These are phyloP conservation scores for Brenthis hecate DNA, from an alignment of 2,888 invertebrate genomes.

Conservation along the genomic window DNA sequence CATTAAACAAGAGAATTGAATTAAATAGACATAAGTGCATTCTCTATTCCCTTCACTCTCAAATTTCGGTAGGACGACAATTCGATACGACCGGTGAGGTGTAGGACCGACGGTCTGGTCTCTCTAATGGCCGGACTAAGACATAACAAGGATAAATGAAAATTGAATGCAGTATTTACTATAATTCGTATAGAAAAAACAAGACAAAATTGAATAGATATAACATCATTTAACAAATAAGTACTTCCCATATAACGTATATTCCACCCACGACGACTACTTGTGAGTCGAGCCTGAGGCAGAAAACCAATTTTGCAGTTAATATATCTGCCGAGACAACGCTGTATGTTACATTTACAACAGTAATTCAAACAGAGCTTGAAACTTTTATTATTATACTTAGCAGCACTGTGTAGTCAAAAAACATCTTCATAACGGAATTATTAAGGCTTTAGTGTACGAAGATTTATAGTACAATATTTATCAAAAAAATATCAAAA, in stretches of 20 bases:
- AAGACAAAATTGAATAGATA: background rate
- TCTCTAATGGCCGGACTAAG: too few relatives aligned
- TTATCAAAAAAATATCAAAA: too few relatives aligned
- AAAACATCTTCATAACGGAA: too few relatives aligned
- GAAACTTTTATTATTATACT: slow-evolving; percentile 37
- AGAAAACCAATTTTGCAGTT: slow-evolving; percentile 69
- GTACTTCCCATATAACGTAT: background rate
- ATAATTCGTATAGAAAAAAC: background rate
- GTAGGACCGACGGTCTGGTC: too few relatives aligned
- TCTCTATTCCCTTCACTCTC: too few relatives aligned
- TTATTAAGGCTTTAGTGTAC: too few relatives aligned
- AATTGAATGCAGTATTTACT: background rate
- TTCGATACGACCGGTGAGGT: too few relatives aligned
- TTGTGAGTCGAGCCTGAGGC: slow-evolving; percentile 50
- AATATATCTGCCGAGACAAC: slow-evolving; percentile 71
- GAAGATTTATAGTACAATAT: too few relatives aligned
- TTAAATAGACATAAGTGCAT: too few relatives aligned
- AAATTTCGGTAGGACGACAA: too few relatives aligned
- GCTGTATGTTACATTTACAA: slow-evolving; percentile 60
- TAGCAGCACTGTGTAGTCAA: background rate
- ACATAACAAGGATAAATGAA: too few relatives aligned
- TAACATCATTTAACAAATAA: background rate
- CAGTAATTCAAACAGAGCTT: slow-evolving; percentile 52
- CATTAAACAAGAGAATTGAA: too few relatives aligned
- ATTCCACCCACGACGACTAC: slow-evolving; percentile 37